Evolutionary conservation across 2,888 invertebrate species (phyloP), one percentile per base, ranked within the genome.

Genomic region (Nowickia ferox): DNA sequence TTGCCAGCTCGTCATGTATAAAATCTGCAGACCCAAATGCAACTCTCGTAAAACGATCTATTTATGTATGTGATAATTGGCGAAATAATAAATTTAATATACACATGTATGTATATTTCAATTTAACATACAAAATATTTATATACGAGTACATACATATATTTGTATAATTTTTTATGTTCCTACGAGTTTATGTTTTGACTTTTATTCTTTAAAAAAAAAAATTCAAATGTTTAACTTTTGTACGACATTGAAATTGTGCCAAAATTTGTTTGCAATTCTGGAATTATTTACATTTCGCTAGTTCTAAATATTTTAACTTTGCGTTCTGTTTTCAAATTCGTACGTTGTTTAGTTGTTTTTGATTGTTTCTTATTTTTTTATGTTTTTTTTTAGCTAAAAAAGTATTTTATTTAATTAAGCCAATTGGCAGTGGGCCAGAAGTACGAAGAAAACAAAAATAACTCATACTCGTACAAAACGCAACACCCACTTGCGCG

Each of bases 401-500:
- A 44, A 40, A 66, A 68, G 68, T 83, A 61, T 83, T 83, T 79
- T 61, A 86, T 83, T 86, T 83, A 86, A 86, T 86, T 83, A 86
- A 86, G 86, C 79, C 83, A 86, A 86, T 86, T 86, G 86, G 86
- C 86, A 17, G 51, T 71, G 48, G 61, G 71, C 86, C 86, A 86
- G 63, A 51, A 63, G n/a, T 13, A 51, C 22, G 65, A 46, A 71
- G 19, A 44, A 22, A 40, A n/a, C n/a, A n/a, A 42, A 19, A n/a
- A 51, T n/a, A 51, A 8, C 44, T 55, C 0, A 30, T 51, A 74
- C 11, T 57, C 30, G 55, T 66, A 55, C 19, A 65, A 46, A 66
- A 69, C 42, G 51, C 71, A 66, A 72, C 77, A 72, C 81, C 71
- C 76, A 72, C 84, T 57, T 61, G 59, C 48, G 46, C 46, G 55